phyloP scores from a whole-genome alignment of 1,140 invertebrate species.

The Zaprionus tsacasi region DNA sequence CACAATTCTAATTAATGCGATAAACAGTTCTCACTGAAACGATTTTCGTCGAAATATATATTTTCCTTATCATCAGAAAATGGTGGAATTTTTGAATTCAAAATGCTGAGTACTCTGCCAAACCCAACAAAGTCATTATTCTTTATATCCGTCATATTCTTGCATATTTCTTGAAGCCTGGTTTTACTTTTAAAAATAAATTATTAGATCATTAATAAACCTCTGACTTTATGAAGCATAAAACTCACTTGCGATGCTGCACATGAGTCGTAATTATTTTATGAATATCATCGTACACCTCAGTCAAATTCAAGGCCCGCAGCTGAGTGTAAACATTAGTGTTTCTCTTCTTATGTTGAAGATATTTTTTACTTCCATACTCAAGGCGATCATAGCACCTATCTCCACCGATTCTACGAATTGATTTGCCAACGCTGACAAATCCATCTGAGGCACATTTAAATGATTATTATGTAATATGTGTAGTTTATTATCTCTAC shows the following conservation, averaged over 20 bases:
- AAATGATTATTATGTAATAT: neutral
- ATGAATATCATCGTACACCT: neutral
- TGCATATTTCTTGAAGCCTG: slow-evolving; percentile 11
- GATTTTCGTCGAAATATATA: neutral
- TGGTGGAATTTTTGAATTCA: neutral
- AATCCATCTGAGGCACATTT: slow-evolving; percentile 5
- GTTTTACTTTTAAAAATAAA: slow-evolving; percentile 5
- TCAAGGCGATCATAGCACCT: slow-evolving; percentile 24
- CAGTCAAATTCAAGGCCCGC: slow-evolving; percentile 4
- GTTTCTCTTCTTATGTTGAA: slow-evolving; percentile 14
- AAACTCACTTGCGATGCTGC: slow-evolving; percentile 43
- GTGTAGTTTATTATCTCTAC: too few species aligned
- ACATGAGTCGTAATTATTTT: neutral
- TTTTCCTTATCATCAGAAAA: neutral
- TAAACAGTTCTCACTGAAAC: neutral
- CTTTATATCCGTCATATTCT: slow-evolving; percentile 14
- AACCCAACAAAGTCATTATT: slow-evolving; percentile 12
- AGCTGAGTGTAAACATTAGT: slow-evolving; percentile 12
- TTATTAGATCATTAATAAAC: neutral
- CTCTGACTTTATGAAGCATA: neutral
- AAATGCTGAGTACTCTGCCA: neutral
- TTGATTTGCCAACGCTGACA: slow-evolving; percentile 25
- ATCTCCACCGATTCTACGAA: slow-evolving; percentile 35
- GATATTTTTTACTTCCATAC: slow-evolving; percentile 5
- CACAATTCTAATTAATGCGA: too few species aligned